Base-by-base conservation (phyloP, 2,113 vertebrate species). In the Hippolais icterina region DNA sequence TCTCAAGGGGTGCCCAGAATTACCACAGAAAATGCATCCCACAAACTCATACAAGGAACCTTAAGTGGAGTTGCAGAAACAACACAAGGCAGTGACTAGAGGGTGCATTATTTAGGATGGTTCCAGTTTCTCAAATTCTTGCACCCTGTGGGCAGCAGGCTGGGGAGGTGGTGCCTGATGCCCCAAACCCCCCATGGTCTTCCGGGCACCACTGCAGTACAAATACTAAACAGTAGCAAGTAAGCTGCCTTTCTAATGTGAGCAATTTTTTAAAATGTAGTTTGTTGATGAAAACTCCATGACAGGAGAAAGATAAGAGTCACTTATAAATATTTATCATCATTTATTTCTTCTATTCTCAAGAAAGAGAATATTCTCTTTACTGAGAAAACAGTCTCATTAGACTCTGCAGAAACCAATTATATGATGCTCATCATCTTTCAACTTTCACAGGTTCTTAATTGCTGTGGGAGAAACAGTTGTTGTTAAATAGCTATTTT, bases 401-500 rank as follows among this genome's bases (percentile, higher is more conserved):
- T 96, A 92, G 80, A 57, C 71, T 76, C 68, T 81, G 52, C 92
- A 87, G 71, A 96, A 90, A 86, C 54, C 68, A 93, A 95, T 94
- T 97, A 95, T 37, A 37, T 52, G 68, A 87, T 78, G 76, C n/a
- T 94, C 86, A 91, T 94, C 76, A 89, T 95, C 80, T 81, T 93
- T 93, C 93, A 93, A 52, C 77, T 95, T 94, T 68, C 89, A 78
- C 70, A 86, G 60, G 52, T 87, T 96, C 80, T 94, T 95, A 95
- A 97, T 95, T 96, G 80, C 95, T 87, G 35, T 92, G 94, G 93
- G 91, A 93, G 89, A 95, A 95, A 54, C 39, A 64, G 74, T 84
- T 95, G 94, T 72, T 96, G 56, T 89, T 93, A 84, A 96, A 95
- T n/a, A 93, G 80, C 77, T 92, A 84, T 94, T 96, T 95, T 92